Conservation (phyloP, 2,113 vertebrate species). For the Uria aalge region DNA sequence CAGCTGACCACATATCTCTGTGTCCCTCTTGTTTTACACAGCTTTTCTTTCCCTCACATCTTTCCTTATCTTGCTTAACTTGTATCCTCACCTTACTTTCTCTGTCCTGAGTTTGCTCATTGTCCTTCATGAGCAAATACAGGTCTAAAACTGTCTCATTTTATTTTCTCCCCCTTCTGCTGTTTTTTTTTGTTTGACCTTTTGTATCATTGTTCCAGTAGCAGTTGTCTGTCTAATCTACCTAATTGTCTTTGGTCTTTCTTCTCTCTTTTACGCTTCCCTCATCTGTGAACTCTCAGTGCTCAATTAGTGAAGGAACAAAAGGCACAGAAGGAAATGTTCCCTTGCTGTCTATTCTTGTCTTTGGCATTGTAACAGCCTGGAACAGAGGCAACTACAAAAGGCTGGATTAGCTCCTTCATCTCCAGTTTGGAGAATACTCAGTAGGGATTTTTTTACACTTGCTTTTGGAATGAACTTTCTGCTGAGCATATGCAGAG, state of each 20-base stretch:
- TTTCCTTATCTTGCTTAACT: not conserved
- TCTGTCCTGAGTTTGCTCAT: not conserved
- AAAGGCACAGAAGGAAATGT: slow-evolving; percentile 47
- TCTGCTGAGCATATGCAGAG: not conserved
- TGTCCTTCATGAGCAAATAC: not conserved
- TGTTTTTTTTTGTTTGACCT: not conserved
- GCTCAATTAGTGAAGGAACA: slow-evolving; percentile 35
- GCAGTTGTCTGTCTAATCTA: slow-evolving; percentile 47
- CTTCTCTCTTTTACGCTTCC: not conserved
- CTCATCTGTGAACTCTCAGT: slow-evolving; percentile 41
- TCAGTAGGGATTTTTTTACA: not conserved
- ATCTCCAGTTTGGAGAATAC: not conserved
- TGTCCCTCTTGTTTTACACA: not conserved
- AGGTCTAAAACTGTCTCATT: not conserved
- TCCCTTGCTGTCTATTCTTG: slow-evolving; percentile 41
- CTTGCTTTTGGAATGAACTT: not conserved
- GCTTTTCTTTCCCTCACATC: not conserved
- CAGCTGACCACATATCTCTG: not conserved
- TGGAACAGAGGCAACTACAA: slow-evolving; percentile 17
- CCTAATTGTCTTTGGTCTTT: slow-evolving; percentile 52
- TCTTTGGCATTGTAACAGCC: slow-evolving; percentile 21
- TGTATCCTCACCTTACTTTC: not conserved
- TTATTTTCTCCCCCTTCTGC: not conserved
- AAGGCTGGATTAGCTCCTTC: slow-evolving; percentile 25
- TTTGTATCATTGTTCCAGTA: slow-evolving; percentile 4